Percentiles rank a stretch among this genome's conserved stretches.
Conservation (phyloP, 2,888 invertebrate species). For the Hirtodrosophila trivittata region DNA sequence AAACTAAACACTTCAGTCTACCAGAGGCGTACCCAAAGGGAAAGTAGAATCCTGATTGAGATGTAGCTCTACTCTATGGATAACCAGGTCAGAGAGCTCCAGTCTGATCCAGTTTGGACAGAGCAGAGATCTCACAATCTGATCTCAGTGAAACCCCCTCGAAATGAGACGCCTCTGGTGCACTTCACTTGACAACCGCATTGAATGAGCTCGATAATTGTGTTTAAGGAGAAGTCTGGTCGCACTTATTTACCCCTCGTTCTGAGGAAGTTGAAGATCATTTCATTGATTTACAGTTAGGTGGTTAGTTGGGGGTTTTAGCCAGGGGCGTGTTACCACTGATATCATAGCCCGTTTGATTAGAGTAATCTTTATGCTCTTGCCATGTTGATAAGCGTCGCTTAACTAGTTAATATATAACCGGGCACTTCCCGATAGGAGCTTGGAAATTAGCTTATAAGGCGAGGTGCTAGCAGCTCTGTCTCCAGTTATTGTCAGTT, state of each 20-base stretch:
- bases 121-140: too few relatives aligned
- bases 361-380: conserved; percentile 58
- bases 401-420: conserved; percentile 7
- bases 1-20: conserved; percentile 7
- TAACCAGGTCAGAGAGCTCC: too few relatives aligned
- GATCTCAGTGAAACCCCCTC: too few relatives aligned
- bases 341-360: conserved; percentile 28
- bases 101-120: too few relatives aligned
- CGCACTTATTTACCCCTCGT: too few relatives aligned
- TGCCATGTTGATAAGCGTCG: conserved; percentile 38
- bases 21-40: not conserved
- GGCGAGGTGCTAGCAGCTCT: conserved; percentile 8
- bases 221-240: too few relatives aligned
- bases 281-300: not conserved
- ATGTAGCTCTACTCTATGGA: too few relatives aligned
- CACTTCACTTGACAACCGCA: not conserved
- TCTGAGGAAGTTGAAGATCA: too few relatives aligned
- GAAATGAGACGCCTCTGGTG: not conserved
- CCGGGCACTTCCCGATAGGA: conserved; percentile 1
- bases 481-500: conserved; percentile 53
- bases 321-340: not conserved
- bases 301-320: not conserved
- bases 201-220: too few relatives aligned
- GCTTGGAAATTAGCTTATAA: conserved; percentile 48
- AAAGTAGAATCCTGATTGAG: too few relatives aligned